Evolutionary conservation across 1,140 invertebrate genomes (phyloP), one percentile per base, ranked within the genome.

Genomic region (Anagrus nilaparvatae): DNA sequence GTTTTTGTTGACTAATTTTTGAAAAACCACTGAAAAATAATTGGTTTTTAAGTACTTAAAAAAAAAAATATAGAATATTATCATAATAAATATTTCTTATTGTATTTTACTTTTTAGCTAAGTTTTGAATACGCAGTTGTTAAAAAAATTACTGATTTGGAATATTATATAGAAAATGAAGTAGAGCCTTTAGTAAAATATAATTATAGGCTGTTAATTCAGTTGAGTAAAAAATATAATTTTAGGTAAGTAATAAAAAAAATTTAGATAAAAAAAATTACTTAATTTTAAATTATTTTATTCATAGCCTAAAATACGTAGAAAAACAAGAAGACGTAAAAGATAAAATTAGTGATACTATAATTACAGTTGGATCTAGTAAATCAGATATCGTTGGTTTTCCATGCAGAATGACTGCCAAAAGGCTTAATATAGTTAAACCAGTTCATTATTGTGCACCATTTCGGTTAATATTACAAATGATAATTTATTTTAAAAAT

Each of bases 151-250:
- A 20, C n/a, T 4, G 3, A 13, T 32, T 24, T 43, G 9, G 5
- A 18, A 18, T 31, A 18, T 18, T 25, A 10, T 21, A 28, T 35
- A 17, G 32, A 14, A 21, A 36, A 18, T 39, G 18, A 33, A 27
- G 34, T 2, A 23, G 30, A 44, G 21, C 30, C 19, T 7, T 6
- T 16, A 8, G 34, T 36, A 12, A 39, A 13, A 16, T 13, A 33
- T 20, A 31, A 12, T 1, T 39, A 33, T 28, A 16, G 0, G 8
- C n/a, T 38, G 35, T 44, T 34, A 35, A 33, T 12, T 3, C 24
- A 44, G n/a, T 14, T 44, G 17, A 7, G 16, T 4, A 17, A 39
- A 8, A 33, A 37, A n/a, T 44, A 33, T 27, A 44, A 44, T 39
- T 44, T 39, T 33, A 44, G 14, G 30, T 38, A 25, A 23, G 28